Evolutionary conservation across 2,797 vertebrate genomes (phyloP).

Genomic region (Pelodytes ibericus): DNA sequence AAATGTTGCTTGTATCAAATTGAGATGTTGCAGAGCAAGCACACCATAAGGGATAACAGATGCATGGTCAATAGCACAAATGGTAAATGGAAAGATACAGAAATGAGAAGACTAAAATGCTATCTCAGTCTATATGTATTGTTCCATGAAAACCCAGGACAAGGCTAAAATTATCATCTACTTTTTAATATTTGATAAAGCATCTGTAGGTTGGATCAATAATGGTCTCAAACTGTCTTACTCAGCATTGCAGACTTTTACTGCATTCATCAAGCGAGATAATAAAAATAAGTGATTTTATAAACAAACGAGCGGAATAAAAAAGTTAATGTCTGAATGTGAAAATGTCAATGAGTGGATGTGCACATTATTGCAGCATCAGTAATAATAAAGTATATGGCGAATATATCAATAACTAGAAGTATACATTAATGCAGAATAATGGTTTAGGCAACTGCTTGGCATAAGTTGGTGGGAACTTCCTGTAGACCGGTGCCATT

Average conservation of each 20-base stretch:
- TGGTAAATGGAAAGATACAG: slow-evolving; percentile 26
- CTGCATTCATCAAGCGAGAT: not conserved
- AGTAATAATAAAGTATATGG: too few species aligned
- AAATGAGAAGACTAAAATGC: slow-evolving; percentile 18
- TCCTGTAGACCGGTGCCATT: too few species aligned
- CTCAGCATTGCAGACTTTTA: not conserved
- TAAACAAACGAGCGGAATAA: too few species aligned
- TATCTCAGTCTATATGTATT: slow-evolving; percentile 16
- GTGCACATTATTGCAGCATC: too few species aligned
- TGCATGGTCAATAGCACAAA: slow-evolving; percentile 34
- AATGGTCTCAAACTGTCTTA: slow-evolving; percentile 17
- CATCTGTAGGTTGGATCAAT: slow-evolving; percentile 16
- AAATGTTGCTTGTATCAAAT: not conserved
- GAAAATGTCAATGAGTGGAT: too few species aligned
- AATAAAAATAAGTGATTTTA: not conserved
- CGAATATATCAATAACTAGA: too few species aligned
- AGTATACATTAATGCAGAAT: too few species aligned
- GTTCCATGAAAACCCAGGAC: slow-evolving; percentile 31
- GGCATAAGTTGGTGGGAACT: too few species aligned
- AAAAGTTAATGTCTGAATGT: too few species aligned
- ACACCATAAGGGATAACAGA: slow-evolving; percentile 49
- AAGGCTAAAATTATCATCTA: slow-evolving; percentile 22
- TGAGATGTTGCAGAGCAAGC: not conserved
- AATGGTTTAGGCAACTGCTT: too few species aligned
- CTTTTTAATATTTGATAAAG: slow-evolving; percentile 50